These are phyloP conservation scores for Mionectes macconnelli DNA, from an alignment of 2,113 vertebrate species.

Conservation along the genomic window DNA sequence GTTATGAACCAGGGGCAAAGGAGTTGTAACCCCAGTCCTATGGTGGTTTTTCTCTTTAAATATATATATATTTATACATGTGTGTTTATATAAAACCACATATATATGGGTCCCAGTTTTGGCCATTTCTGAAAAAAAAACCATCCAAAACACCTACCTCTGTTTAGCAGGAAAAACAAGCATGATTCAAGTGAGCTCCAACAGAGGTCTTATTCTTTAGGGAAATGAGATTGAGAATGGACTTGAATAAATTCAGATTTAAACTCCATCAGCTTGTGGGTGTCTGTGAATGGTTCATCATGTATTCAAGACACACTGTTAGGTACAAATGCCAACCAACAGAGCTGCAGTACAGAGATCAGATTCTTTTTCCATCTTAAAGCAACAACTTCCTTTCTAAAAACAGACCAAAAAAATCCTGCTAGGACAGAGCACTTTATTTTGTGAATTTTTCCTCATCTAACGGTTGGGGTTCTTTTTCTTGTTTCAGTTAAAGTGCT, in stretches of 20 bases:
- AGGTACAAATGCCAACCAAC: conserved; percentile 71
- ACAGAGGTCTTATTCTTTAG: conserved; percentile 84
- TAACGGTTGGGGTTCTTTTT: neutral
- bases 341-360: neutral
- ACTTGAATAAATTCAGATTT: conserved; percentile 74
- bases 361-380: neutral
- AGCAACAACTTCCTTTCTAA: neutral
- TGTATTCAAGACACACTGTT: conserved; percentile 66
- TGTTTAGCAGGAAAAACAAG: conserved; percentile 79
- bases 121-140: conserved; percentile 62
- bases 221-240: conserved; percentile 78
- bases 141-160: conserved; percentile 76
- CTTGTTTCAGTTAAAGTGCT: neutral
- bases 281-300: conserved; percentile 80
- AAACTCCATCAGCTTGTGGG: conserved; percentile 74
- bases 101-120: neutral
- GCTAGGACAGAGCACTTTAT: neutral
- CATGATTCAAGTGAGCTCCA: conserved; percentile 82
- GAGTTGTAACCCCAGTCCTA: neutral
- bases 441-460: neutral
- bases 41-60: neutral
- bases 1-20: neutral
- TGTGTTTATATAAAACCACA: neutral
- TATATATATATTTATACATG: neutral
- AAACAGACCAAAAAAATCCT: neutral